Conservation (phyloP, 2,888 invertebrate species). For the Heliconius sara region DNA sequence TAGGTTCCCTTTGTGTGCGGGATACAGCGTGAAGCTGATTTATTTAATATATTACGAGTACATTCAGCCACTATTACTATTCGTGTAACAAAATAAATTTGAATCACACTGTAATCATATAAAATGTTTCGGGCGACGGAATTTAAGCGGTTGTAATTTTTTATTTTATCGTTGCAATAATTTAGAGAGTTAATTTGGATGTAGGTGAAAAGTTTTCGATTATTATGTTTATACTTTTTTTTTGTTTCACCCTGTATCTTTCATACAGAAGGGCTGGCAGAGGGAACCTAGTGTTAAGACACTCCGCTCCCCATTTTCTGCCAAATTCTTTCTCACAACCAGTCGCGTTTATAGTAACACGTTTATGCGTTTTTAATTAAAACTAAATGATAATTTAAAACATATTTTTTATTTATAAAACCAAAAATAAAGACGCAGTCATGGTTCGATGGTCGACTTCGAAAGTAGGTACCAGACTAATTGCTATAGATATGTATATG, state of each 20-base stretch:
- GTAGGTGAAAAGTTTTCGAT: slow-evolving; percentile 35
- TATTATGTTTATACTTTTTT: background rate
- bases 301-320: too few relatives aligned
- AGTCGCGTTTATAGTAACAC: too few relatives aligned
- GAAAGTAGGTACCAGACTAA: too few relatives aligned
- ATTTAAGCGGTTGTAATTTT: slow-evolving; percentile 41
- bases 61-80: background rate
- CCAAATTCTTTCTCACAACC: too few relatives aligned
- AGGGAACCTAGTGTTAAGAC: too few relatives aligned
- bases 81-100: slow-evolving; percentile 21
- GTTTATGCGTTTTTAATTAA: background rate
- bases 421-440: background rate
- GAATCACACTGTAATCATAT: slow-evolving; percentile 37
- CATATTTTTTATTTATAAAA: background rate
- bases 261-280: too few relatives aligned
- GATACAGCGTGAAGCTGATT: too few relatives aligned
- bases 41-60: background rate
- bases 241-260: too few relatives aligned
- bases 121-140: slow-evolving; percentile 33
- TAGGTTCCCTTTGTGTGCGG: too few relatives aligned
- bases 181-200: slow-evolving; percentile 39
- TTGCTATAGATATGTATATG: background rate
- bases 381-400: background rate
- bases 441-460: too few relatives aligned
- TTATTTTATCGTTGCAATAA: slow-evolving; percentile 43